Evolutionary conservation across 92 coral and sea anemone genomes (phyloP).

Genomic region (Actinostola sp.): DNA sequence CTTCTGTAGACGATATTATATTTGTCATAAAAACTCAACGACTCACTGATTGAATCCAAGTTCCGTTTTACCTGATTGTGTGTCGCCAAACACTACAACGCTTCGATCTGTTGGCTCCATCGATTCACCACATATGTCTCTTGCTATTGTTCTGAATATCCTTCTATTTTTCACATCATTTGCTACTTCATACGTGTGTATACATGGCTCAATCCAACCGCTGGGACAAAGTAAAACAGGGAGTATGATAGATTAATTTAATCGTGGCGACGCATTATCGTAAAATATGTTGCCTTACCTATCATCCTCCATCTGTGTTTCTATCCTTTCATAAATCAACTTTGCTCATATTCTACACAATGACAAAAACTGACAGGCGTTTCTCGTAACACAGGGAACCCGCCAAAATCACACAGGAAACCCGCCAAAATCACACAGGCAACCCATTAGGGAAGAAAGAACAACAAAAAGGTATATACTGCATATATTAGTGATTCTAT

Average conservation of each 20-base stretch:
- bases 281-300: background rate
- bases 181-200: constrained; percentile 56
- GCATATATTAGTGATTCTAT: too few species aligned
- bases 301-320: constrained; percentile 3
- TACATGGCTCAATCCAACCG: constrained; percentile 70
- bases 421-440: too few species aligned
- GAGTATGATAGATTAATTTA: too few species aligned
- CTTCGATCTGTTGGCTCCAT: constrained; percentile 84
- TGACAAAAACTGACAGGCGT: constrained; percentile 22
- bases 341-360: background rate
- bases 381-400: constrained; percentile 15
- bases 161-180: constrained; percentile 62
- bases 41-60: too few species aligned
- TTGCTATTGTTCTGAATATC: constrained; percentile 86
- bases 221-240: background rate
- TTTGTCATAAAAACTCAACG: background rate
- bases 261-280: too few species aligned
- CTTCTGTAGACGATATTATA: constrained; percentile 47
- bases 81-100: constrained; percentile 85
- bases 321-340: background rate
- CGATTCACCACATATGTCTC: constrained; percentile 91
- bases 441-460: too few species aligned
- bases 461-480: too few species aligned
- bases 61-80: constrained; percentile 18
- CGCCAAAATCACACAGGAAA: too few species aligned